These are phyloP conservation scores for Microcebus ravelobensis DNA, from an alignment of 2,113 vertebrate genomes.

Conservation along the genomic window DNA sequence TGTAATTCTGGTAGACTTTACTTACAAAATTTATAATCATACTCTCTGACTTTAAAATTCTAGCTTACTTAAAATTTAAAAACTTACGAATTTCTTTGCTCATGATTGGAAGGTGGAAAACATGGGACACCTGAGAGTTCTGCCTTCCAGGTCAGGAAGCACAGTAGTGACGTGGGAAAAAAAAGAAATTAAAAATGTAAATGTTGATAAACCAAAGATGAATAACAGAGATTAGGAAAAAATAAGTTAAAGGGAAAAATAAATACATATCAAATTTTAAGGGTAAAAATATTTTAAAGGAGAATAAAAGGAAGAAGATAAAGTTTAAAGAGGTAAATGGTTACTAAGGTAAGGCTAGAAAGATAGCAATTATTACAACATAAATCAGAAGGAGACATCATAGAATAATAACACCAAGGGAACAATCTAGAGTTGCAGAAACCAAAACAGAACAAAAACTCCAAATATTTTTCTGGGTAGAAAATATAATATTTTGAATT, in stretches of 20 bases:
- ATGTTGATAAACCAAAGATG: neutral
- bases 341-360: neutral
- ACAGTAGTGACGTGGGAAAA: too few relatives aligned
- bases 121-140: neutral
- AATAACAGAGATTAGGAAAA: neutral
- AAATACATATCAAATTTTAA: neutral
- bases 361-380: neutral
- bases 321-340: neutral
- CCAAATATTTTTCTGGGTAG: neutral
- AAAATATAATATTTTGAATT: neutral
- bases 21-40: neutral
- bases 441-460: neutral
- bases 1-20: neutral
- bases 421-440: neutral
- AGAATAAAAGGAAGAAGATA: neutral
- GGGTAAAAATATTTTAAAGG: neutral
- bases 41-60: neutral
- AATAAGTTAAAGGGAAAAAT: neutral
- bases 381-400: neutral
- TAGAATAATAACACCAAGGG: neutral
- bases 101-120: neutral
- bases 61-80: neutral
- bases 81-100: neutral
- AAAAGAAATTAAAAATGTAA: neutral
- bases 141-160: neutral